Base-by-base conservation (phyloP, 2,113 vertebrate genomes). In the Oxygymnocypris stewartii region DNA sequence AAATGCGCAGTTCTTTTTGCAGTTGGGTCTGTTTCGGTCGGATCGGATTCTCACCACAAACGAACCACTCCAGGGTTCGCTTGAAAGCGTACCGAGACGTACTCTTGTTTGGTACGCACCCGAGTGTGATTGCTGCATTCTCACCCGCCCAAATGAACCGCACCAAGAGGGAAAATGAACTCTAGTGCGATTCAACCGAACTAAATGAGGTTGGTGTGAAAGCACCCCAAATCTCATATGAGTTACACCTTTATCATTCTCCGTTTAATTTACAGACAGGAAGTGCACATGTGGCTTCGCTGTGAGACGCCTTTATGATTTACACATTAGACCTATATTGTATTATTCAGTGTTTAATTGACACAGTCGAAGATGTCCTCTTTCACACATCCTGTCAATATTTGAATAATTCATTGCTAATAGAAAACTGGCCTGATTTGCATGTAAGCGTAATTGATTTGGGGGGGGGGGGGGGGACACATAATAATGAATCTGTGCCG, bases 391-490 rank as follows among this genome's bases (percentile, higher is more conserved):
- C 18, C 49, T 85, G 87, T 89, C 84, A 88, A 89, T 89, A 88
- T 84, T 79, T 89, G 73, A 63, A 84, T 88, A 86, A 90, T 89
- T 87, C 89, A 90, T 89, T 69, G 49, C 85, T 88, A 89, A 88
- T 88, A 84, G 49, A 61, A 14, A 88, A 88, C 82, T 84, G 25
- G 74, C 23, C 81, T 23, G 54, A 90, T 89, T 85, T 89, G 85
- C 88, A 90, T 89, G 65, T 35, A 85, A 86, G 75, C 10, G 18
- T 89, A 90, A 88, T 89, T 90, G 88, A 89, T 89, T 89, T 88
- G 82, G 63, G 77, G n/a, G n/a, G n/a, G n/a, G n/a, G n/a, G n/a
- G n/a, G n/a, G n/a, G 85, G 77, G 71, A 3, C 47, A 82, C 67
- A 74, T 78, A 84, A 89, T 86, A 89, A 90, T 89, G 82, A 89